These are phyloP conservation scores for Tyto alba DNA, from an alignment of 2,113 vertebrate genomes.

Conservation along the genomic window DNA sequence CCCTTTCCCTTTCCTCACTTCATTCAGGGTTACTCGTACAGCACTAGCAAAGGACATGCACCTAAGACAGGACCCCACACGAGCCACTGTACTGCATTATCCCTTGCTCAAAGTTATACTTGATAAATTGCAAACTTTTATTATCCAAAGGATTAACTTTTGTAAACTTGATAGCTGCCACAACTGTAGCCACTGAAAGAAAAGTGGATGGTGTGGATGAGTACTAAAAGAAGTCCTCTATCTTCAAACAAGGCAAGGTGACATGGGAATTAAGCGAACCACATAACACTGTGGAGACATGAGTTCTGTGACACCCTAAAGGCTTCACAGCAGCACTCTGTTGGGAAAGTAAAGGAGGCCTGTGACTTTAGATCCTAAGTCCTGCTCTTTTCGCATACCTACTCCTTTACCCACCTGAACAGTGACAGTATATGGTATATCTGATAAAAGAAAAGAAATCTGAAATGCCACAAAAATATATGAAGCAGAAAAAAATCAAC, in stretches of 20 bases:
- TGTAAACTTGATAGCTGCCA: neutral
- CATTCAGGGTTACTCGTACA: neutral
- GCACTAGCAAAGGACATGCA: neutral
- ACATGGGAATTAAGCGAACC: neutral
- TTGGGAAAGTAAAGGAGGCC: conserved; percentile 14
- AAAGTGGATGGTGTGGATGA: neutral
- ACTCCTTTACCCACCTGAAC: neutral
- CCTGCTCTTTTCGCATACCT: neutral
- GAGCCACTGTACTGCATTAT: neutral
- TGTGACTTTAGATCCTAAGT: neutral
- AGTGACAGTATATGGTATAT: neutral
- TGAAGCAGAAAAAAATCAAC: neutral
- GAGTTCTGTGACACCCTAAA: neutral
- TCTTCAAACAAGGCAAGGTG: neutral
- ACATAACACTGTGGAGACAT: neutral
- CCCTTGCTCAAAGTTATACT: neutral
- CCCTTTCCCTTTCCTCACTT: neutral
- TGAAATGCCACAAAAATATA: neutral
- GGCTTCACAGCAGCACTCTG: conserved; percentile 11
- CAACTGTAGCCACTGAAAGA: neutral
- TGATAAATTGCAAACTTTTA: neutral
- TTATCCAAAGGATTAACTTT: neutral
- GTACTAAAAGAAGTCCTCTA: neutral
- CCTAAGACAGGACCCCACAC: neutral
- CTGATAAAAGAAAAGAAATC: neutral